These are phyloP conservation scores for Meloe dianella DNA, from an alignment of 2,888 invertebrate species.

Conservation along the genomic window DNA sequence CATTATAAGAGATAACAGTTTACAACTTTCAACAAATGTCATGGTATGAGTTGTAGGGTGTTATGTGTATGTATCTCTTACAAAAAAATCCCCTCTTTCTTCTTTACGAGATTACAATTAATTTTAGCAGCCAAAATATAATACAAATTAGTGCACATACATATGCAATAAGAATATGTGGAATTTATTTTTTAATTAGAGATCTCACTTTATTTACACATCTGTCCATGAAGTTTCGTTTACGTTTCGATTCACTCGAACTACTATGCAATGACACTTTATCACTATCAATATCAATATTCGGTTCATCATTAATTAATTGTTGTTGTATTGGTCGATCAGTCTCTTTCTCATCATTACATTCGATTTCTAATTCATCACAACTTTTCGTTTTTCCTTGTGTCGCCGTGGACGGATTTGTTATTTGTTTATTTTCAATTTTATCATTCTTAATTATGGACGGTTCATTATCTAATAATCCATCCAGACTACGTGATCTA, in stretches of 20 bases:
- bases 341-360: slow-evolving; percentile 49
- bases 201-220: slow-evolving; percentile 84
- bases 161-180: no score
- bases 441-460: slow-evolving; percentile 37
- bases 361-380: slow-evolving; percentile 49
- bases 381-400: slow-evolving; percentile 49
- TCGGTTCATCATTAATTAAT: slow-evolving; percentile 41
- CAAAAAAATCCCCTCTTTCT: background rate
- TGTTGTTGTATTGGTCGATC: slow-evolving; percentile 19
- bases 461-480: slow-evolving; percentile 61
- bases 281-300: slow-evolving; percentile 45
- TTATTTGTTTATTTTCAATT: background rate
- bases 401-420: background rate
- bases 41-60: background rate
- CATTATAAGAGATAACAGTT: background rate
- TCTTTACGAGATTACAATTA: background rate
- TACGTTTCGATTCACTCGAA: slow-evolving; percentile 68
- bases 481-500: slow-evolving; percentile 70
- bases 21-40: background rate
- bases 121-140: background rate
- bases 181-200: slow-evolving; percentile 62
- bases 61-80: no score
- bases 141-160: background rate
- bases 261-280: slow-evolving; percentile 65
- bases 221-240: slow-evolving; percentile 84